A percentile compares a stretch with the other conserved stretches of the same genome.
These are phyloP conservation scores for Nycteola revayana DNA, from an alignment of 2,888 invertebrate species.

Conservation along the genomic window DNA sequence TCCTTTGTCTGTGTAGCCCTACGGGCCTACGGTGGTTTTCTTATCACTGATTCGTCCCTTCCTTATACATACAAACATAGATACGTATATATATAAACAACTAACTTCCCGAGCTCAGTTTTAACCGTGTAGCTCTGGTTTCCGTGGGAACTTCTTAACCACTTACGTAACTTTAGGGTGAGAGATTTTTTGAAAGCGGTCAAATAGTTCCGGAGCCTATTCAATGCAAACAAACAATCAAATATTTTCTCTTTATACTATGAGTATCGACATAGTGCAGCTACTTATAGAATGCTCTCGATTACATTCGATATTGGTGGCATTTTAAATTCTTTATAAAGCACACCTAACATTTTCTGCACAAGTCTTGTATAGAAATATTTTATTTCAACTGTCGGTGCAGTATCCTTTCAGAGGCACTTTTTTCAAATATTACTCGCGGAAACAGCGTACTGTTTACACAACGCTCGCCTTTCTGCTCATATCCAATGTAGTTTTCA, in stretches of 20 bases:
- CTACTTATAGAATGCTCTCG: too few species aligned
- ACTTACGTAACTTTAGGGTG: too few species aligned
- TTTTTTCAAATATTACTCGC: slow-evolving; percentile 63
- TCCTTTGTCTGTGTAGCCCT: slow-evolving; percentile 58
- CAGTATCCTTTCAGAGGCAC: slow-evolving; percentile 50
- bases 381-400: slow-evolving; percentile 48
- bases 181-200: too few species aligned
- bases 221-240: too few species aligned
- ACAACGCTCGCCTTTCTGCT: slow-evolving; percentile 62
- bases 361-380: slow-evolving; percentile 32
- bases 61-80: slow-evolving; percentile 29
- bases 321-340: slow-evolving; percentile 24
- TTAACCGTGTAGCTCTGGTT: too few species aligned
- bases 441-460: slow-evolving; percentile 59
- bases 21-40: slow-evolving; percentile 60
- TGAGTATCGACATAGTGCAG: too few species aligned
- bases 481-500: slow-evolving; percentile 69
- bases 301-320: too few species aligned
- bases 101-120: background rate
- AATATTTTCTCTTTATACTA: too few species aligned
- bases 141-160: too few species aligned
- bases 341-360: slow-evolving; percentile 18
- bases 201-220: too few species aligned
- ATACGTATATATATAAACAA: background rate
- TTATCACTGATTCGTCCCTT: slow-evolving; percentile 51